Conservation (phyloP, 2,797 vertebrate genomes). For the Rhabdomys pumilio region DNA sequence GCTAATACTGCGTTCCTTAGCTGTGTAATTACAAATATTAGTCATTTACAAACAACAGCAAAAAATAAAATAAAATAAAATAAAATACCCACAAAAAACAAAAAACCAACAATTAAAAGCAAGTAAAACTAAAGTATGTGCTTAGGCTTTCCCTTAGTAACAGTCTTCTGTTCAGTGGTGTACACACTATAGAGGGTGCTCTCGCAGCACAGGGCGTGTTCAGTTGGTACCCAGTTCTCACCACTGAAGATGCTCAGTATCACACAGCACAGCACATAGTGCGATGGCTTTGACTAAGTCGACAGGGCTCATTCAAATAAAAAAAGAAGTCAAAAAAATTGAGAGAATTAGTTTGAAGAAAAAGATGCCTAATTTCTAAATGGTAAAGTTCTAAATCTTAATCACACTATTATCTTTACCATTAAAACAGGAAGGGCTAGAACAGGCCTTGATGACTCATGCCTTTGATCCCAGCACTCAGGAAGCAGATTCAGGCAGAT, state of each 20-base stretch:
- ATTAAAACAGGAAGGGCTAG: neutral
- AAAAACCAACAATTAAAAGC: neutral
- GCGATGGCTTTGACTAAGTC: neutral
- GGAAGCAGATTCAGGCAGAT: neutral
- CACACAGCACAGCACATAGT: neutral
- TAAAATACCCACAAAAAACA: no score
- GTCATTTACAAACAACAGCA: neutral
- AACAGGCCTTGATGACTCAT: neutral
- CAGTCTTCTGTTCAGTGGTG: neutral
- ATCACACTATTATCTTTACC: neutral
- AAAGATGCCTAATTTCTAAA: conserved; percentile 6
- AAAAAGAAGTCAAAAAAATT: neutral
- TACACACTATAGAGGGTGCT: neutral
- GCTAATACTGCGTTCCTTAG: neutral
- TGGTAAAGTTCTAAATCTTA: neutral
- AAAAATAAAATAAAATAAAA: neutral
- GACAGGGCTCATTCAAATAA: neutral
- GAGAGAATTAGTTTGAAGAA: neutral
- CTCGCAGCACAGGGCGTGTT: neutral
- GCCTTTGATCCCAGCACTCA: neutral
- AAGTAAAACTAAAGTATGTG: neutral
- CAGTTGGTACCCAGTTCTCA: neutral
- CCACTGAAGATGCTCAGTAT: neutral
- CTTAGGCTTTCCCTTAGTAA: neutral
- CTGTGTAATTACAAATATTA: neutral